Conservation (phyloP, 1,140 invertebrate genomes). For the Formica selysi region DNA sequence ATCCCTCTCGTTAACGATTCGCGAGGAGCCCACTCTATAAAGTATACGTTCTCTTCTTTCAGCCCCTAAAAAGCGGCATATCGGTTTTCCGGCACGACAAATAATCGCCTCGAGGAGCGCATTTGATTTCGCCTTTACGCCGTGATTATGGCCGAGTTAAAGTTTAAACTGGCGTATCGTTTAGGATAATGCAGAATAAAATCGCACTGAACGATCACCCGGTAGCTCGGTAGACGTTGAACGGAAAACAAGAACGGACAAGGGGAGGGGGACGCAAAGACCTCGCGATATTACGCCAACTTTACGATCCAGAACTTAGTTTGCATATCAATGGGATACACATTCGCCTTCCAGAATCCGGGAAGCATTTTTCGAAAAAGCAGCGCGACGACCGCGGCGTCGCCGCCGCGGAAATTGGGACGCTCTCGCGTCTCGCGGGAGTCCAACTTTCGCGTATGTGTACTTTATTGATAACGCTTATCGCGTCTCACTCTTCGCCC, state of each 20-base stretch:
- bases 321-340: slow-evolving; percentile 82
- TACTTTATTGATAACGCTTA: slow-evolving; percentile 76
- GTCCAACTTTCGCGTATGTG: slow-evolving; percentile 61
- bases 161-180: slow-evolving; percentile 82
- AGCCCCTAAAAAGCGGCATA: slow-evolving; percentile 9
- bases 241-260: slow-evolving; percentile 46
- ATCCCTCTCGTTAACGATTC: slow-evolving; percentile 52
- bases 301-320: slow-evolving; percentile 81
- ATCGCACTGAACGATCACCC: slow-evolving; percentile 72
- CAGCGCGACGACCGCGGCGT: slow-evolving; percentile 41
- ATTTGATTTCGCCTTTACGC: slow-evolving; percentile 80
- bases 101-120: slow-evolving; percentile 57
- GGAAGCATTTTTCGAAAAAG: slow-evolving; percentile 66
- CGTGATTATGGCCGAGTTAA: slow-evolving; percentile 78
- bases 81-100: slow-evolving; percentile 46
- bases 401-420: slow-evolving; percentile 70
- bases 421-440: slow-evolving; percentile 43
- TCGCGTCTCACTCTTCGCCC: slow-evolving; percentile 45
- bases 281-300: slow-evolving; percentile 78
- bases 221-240: slow-evolving; percentile 69
- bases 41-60: slow-evolving; percentile 5
- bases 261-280: slow-evolving; percentile 60
- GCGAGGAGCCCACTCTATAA: slow-evolving; percentile 47
- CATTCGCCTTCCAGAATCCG: slow-evolving; percentile 64
- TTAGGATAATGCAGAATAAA: slow-evolving; percentile 81